These are phyloP conservation scores for Eupithecia pulchellata DNA, from an alignment of 2,888 invertebrate genomes.

Conservation along the genomic window DNA sequence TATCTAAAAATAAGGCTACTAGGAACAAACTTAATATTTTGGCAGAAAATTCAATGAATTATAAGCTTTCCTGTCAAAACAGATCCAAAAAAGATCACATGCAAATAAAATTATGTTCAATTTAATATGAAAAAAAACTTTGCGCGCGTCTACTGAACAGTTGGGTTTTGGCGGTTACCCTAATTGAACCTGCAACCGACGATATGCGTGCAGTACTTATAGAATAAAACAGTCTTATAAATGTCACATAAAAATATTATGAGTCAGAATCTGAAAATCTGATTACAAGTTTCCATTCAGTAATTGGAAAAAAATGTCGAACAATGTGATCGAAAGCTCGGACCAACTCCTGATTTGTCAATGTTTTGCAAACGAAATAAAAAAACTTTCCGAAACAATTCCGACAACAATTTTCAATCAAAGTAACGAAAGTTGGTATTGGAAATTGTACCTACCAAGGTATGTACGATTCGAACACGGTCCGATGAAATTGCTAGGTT, in stretches of 20 bases:
- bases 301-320: constrained; percentile 10
- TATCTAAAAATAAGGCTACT: no score
- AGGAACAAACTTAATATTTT: no score
- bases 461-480: constrained; percentile 2
- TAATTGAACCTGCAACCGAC: no score
- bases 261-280: background rate
- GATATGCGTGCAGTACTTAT: no score
- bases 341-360: constrained; percentile 47
- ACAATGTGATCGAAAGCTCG: constrained; percentile 29
- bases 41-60: no score
- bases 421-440: constrained; percentile 32
- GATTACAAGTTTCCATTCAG: background rate
- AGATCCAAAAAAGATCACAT: no score
- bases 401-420: constrained; percentile 63
- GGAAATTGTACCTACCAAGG: constrained; percentile 7
- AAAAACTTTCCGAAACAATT: constrained; percentile 48
- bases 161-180: no score
- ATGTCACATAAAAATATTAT: background rate
- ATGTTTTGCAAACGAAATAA: constrained; percentile 49
- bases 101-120: no score
- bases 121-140: no score
- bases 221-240: no score
- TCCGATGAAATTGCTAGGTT: background rate
- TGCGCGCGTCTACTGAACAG: no score
- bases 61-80: no score